Conservation (phyloP, 2,113 vertebrate genomes). For the Indri indri region DNA sequence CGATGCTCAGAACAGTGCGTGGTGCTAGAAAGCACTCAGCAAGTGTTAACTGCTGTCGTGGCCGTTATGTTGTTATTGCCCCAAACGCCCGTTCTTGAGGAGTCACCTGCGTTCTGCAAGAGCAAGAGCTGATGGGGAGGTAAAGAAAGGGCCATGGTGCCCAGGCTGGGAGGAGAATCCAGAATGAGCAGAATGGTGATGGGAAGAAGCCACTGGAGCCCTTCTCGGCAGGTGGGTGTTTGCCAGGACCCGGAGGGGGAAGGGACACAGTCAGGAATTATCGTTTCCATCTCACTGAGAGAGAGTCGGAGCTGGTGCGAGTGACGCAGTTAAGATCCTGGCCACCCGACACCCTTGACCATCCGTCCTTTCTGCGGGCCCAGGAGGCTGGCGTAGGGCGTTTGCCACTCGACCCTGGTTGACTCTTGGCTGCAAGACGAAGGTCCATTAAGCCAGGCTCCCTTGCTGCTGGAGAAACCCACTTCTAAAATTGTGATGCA, state of each 20-base stretch:
- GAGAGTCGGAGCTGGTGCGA: background rate
- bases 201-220: fast-evolving
- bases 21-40: background rate
- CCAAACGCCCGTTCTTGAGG: background rate
- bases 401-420: background rate
- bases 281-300: background rate
- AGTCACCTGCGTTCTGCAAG: background rate
- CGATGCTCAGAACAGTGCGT: background rate
- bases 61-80: background rate
- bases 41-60: no score
- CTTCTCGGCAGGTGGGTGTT: background rate
- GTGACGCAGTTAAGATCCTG: background rate
- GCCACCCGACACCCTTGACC: no score
- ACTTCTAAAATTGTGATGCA: background rate
- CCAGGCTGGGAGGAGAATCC: background rate
- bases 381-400: background rate
- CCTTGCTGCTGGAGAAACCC: background rate
- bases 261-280: background rate
- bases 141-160: background rate
- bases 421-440: background rate
- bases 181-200: background rate
- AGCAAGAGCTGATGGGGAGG: background rate
- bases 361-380: background rate
- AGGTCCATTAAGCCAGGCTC: background rate
- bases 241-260: no score